Conservation (phyloP, 2,888 invertebrate genomes). For the Stenodera caucasica region DNA sequence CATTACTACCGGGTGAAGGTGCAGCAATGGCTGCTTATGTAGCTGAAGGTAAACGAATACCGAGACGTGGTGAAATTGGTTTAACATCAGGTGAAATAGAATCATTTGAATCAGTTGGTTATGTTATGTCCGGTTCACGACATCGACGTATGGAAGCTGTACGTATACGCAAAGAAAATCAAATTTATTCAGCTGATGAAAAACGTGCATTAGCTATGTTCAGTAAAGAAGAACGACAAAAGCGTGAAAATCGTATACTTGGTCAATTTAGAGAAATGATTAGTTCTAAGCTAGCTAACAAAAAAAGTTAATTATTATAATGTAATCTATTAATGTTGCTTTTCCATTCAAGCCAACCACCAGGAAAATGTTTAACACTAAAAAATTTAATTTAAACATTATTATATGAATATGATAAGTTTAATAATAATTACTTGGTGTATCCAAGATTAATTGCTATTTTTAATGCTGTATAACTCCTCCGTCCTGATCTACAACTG, state of each 20-base stretch:
- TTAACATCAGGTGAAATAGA: slow-evolving; percentile 94
- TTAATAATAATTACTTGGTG: slow-evolving; percentile 59
- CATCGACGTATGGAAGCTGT: slow-evolving; percentile 99
- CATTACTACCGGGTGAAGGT: slow-evolving; percentile 95
- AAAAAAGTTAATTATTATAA: slow-evolving; percentile 44
- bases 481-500: slow-evolving; percentile 68
- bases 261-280: slow-evolving; percentile 93
- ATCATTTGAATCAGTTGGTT: slow-evolving; percentile 88
- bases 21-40: slow-evolving; percentile 99
- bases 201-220: slow-evolving; percentile 98
- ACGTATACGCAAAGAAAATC: slow-evolving; percentile 98
- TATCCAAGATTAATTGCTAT: slow-evolving; percentile 62
- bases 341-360: slow-evolving; percentile 40
- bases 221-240: slow-evolving; percentile 95
- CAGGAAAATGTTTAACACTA: slow-evolving; percentile 37
- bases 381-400: slow-evolving; percentile 24
- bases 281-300: slow-evolving; percentile 68
- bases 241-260: slow-evolving; percentile 93
- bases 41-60: slow-evolving; percentile 97
- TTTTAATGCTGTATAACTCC: slow-evolving; percentile 65
- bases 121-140: slow-evolving; percentile 89
- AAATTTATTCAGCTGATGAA: slow-evolving; percentile 99
- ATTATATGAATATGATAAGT: too few relatives aligned
- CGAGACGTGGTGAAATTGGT: slow-evolving; percentile 97
- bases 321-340: neutral